These are phyloP conservation scores for Tapirus terrestris DNA, from an alignment of 2,113 vertebrate genomes.

Conservation along the genomic window DNA sequence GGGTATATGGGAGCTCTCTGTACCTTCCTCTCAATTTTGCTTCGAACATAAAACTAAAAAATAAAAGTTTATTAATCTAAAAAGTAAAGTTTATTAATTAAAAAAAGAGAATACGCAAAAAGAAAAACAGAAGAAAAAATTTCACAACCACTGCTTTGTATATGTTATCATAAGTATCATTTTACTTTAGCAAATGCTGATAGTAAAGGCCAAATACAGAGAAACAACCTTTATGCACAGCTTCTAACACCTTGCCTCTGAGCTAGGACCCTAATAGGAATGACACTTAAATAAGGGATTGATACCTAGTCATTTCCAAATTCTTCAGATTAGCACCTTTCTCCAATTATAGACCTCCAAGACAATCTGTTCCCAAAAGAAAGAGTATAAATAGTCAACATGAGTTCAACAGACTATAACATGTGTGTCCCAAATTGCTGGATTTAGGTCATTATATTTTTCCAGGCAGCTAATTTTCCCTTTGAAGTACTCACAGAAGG, in stretches of 20 bases:
- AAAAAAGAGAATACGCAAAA: background rate
- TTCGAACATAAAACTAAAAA: background rate
- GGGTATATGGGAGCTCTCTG: accelerated
- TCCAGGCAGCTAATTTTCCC: conserved; percentile 91
- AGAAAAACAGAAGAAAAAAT: background rate
- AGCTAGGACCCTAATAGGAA: conserved; percentile 66
- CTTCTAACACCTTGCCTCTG: conserved; percentile 72
- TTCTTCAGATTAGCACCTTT: conserved; percentile 82
- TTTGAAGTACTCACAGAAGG: conserved; percentile 89
- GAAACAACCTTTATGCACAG: conserved; percentile 71
- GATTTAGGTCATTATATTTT: conserved; percentile 89
- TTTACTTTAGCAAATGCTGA: conserved; percentile 77
- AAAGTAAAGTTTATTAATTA: background rate
- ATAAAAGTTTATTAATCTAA: background rate
- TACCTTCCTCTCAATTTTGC: background rate
- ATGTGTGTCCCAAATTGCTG: conserved; percentile 83
- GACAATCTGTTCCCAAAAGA: conserved; percentile 70
- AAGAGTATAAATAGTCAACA: conserved; percentile 74
- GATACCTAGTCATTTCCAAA: conserved; percentile 78
- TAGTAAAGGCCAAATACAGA: conserved; percentile 78
- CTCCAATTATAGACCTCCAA: conserved; percentile 69
- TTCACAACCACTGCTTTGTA: background rate
- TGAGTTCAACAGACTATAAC: conserved; percentile 82
- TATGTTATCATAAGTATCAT: conserved; percentile 1
- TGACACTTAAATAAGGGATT: conserved; percentile 77